Conservation (phyloP, 2,113 vertebrate genomes). For the Uria lomvia region DNA sequence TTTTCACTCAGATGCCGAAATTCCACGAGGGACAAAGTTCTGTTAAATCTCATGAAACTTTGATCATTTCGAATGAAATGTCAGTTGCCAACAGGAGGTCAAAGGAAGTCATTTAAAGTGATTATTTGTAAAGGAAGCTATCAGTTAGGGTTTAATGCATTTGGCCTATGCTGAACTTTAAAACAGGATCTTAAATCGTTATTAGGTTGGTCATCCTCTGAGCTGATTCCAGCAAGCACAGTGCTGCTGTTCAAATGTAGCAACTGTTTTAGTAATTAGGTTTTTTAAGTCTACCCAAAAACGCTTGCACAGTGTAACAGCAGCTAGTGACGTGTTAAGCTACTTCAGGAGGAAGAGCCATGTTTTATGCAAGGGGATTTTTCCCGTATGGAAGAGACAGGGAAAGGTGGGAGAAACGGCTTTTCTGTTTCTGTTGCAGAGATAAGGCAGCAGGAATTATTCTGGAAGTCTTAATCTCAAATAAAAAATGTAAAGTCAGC, state of each 20-base stretch:
- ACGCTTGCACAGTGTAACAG: background rate
- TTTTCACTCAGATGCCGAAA: background rate
- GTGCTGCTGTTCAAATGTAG: background rate
- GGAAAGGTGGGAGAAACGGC: background rate
- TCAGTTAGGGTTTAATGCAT: constrained; percentile 22
- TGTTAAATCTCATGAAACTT: background rate
- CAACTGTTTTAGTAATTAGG: background rate
- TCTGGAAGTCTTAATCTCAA: background rate
- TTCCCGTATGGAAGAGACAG: background rate
- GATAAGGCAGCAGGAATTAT: background rate
- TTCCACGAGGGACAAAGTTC: background rate
- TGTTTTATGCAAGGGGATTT: background rate
- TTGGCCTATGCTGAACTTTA: constrained; percentile 36
- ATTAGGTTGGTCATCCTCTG: background rate
- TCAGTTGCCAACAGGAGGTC: background rate
- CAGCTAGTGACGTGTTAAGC: background rate
- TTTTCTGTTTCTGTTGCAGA: background rate
- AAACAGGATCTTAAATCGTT: background rate
- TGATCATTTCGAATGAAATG: background rate
- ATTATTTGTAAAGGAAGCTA: constrained; percentile 31
- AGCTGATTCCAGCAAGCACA: background rate
- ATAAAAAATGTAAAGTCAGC: background rate
- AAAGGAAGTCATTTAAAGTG: constrained; percentile 34
- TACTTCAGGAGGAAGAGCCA: background rate
- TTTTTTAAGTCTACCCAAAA: background rate